phyloP scores from a whole-genome alignment of 2,888 invertebrate species.

The Tupiocoris notatus region DNA sequence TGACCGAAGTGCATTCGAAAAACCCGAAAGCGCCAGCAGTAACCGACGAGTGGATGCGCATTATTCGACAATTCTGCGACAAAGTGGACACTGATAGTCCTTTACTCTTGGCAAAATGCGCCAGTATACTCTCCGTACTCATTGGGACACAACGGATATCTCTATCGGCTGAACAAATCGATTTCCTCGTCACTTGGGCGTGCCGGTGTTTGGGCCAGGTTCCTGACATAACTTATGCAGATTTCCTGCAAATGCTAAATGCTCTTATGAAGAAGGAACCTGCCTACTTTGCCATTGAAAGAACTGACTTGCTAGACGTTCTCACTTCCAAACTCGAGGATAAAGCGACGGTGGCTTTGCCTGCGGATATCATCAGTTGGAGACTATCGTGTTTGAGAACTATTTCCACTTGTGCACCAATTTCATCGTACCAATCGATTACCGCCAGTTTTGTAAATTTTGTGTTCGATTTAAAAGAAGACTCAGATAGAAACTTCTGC shows the following conservation, averaged over 20 bases:
- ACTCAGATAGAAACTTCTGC: background rate
- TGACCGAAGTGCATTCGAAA: slow-evolving; percentile 11
- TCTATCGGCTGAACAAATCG: slow-evolving; percentile 9
- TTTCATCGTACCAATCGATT: background rate
- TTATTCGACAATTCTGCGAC: background rate
- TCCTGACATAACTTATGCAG: slow-evolving; percentile 52
- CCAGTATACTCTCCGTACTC: slow-evolving; percentile 6
- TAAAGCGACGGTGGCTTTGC: slow-evolving; percentile 37
- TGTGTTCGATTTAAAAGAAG: background rate
- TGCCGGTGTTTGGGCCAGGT: slow-evolving; percentile 40
- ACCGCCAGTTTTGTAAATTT: slow-evolving; percentile 21
- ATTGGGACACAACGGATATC: slow-evolving; percentile 8
- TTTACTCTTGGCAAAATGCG: slow-evolving; percentile 22
- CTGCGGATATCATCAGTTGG: slow-evolving; percentile 42
- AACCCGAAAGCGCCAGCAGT: slow-evolving; percentile 4
- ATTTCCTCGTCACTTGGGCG: slow-evolving; percentile 16
- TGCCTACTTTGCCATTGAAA: slow-evolving; percentile 8
- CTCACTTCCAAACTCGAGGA: slow-evolving; percentile 37
- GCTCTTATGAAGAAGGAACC: slow-evolving; percentile 52
- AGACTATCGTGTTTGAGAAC: slow-evolving; percentile 42
- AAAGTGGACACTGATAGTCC: slow-evolving; percentile 10
- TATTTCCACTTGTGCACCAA: slow-evolving; percentile 18
- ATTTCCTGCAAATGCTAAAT: slow-evolving; percentile 54
- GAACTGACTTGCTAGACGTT: slow-evolving; percentile 9
- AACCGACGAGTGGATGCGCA: slow-evolving; percentile 5